Base-by-base conservation (phyloP, 2,888 invertebrate species). In the Polietes domitor region DNA sequence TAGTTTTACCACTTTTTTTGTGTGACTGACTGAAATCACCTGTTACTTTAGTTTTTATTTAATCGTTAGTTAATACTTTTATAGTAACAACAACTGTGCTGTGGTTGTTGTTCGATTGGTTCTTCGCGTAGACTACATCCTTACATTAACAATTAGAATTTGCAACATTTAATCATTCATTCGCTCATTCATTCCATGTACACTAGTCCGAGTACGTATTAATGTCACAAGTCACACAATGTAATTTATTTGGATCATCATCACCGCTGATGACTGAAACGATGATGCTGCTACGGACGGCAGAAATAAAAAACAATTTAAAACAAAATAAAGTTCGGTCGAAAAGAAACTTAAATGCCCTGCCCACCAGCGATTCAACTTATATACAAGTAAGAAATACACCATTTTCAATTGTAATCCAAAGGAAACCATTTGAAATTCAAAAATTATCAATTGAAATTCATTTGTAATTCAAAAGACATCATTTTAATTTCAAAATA, bases 181-280 rank as follows among this genome's bases (percentile, higher is more conserved):
- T 61, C 10, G 17, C 10, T 28, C n/a, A 28, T n/a, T 28, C 26
- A 19, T 65, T 19, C 21, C 43, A 24, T 15, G 12, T n/a, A n/a
- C n/a, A 32, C 63, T 17, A 58, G 12, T 10, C 10, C 21, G 21
- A 37, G 41, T 68, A 61, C 68, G 81, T 76, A 84, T 81, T 84
- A 84, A 84, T 84, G 84, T 84, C 84, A 84, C 84, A 84, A 84
- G 84, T 84, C 84, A 84, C 78, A 78, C 81, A 81, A 78, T 78
- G 81, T 84, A 81, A 84, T 81, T 84, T 84, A 84, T 84, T 84
- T 84, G 79, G 84, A 84, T 78, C 84, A 84, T 81, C 84, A 76
- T 43, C 58, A 32, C 32, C 9, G 32, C 47, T 74, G 55, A 47
- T 21, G 65, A 37, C 41, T 68, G 41, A 28, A 26, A 5, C n/a